phyloP scores from a whole-genome alignment of 2,797 vertebrate species.

The Hydrophis major region DNA sequence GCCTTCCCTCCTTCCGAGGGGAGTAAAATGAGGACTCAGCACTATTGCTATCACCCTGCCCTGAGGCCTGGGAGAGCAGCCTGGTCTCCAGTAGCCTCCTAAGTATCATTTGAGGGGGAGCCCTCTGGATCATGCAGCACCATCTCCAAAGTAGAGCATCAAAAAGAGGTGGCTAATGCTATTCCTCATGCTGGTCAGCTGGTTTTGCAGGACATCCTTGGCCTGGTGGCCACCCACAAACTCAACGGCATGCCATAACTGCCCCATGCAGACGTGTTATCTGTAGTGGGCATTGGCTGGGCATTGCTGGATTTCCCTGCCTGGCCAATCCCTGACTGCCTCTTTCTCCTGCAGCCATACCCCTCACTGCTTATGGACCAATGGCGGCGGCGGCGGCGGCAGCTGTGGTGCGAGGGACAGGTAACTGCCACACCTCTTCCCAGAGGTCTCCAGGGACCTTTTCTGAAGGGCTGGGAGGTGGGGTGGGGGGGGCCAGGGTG shows the following conservation, averaged over 20 bases:
- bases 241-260: background rate
- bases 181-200: background rate
- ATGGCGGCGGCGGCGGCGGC: constrained; percentile 92
- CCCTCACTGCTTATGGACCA: constrained; percentile 94
- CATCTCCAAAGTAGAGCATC: too few species aligned
- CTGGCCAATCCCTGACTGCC: background rate
- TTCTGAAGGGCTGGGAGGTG: background rate
- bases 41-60: too few species aligned
- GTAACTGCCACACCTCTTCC: constrained; percentile 58
- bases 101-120: too few species aligned
- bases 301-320: background rate
- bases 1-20: too few species aligned
- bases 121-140: too few species aligned
- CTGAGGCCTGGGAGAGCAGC: too few species aligned
- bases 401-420: constrained; percentile 91
- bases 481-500: constrained; percentile 28
- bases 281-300: background rate
- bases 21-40: too few species aligned
- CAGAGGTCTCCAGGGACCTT: fast-evolving
- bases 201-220: background rate
- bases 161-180: too few species aligned
- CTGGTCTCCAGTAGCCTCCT: too few species aligned
- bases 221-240: background rate
- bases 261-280: background rate
- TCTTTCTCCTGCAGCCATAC: constrained; percentile 83